Evolutionary conservation across 2,888 invertebrate genomes (phyloP).

Genomic region (Cataglyphis albicans): DNA sequence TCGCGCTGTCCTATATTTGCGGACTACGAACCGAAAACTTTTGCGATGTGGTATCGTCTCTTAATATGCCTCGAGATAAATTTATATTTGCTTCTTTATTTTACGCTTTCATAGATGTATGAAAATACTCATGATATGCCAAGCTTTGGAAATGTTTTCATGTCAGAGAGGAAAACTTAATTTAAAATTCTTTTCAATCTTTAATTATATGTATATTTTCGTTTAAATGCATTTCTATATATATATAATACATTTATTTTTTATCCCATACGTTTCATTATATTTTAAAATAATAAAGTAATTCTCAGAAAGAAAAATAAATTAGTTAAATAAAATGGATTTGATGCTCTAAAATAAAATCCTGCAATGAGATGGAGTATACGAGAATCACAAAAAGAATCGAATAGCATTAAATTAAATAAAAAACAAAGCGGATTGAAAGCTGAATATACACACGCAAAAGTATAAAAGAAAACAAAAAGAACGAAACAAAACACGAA

Average conservation of each 20-base stretch:
- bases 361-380: neutral
- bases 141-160: neutral
- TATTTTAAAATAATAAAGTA: too few relatives aligned
- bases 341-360: neutral
- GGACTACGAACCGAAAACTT: neutral
- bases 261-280: neutral
- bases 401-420: neutral
- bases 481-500: neutral
- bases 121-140: neutral
- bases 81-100: neutral
- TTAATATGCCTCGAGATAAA: neutral
- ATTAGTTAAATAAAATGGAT: neutral
- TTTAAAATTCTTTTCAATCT: neutral
- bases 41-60: neutral
- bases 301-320: neutral
- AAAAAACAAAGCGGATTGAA: neutral
- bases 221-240: neutral
- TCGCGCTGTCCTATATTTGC: neutral
- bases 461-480: neutral
- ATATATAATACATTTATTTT: neutral
- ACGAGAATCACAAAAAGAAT: neutral
- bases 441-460: neutral
- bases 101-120: neutral
- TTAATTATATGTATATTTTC: neutral
- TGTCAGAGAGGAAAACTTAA: neutral